phyloP scores from a whole-genome alignment of 2,888 invertebrate genomes.

The Subacronicta megacephala region DNA sequence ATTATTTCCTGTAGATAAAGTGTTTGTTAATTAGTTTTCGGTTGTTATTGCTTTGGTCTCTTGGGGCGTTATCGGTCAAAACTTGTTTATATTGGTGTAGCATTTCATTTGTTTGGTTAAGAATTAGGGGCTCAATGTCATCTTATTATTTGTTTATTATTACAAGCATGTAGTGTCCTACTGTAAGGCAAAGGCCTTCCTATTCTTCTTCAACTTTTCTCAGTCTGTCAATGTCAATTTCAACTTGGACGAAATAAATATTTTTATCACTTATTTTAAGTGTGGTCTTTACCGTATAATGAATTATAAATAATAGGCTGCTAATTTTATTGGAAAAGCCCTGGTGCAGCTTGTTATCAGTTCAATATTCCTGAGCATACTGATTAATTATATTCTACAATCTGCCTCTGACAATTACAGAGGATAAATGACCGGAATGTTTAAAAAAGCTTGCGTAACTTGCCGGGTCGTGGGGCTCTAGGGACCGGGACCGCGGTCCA shows the following conservation, averaged over 20 bases:
- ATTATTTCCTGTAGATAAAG: constrained; percentile 55
- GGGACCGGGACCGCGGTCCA: too few relatives aligned
- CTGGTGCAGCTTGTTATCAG: not conserved
- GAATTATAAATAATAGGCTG: constrained; percentile 3
- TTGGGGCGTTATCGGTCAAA: constrained; percentile 38
- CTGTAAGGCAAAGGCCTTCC: too few relatives aligned
- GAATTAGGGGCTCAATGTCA: constrained; percentile 7
- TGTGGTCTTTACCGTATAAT: constrained; percentile 9
- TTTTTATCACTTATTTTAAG: not conserved
- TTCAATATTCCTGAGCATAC: too few relatives aligned
- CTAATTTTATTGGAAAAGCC: not conserved
- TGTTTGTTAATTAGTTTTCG: constrained; percentile 33
- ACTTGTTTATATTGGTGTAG: constrained; percentile 13
- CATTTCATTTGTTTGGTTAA: constrained; percentile 31
- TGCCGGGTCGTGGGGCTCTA: too few relatives aligned
- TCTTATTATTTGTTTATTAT: constrained; percentile 13
- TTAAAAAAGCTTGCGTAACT: too few relatives aligned
- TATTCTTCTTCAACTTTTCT: too few relatives aligned
- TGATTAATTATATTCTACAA: too few relatives aligned
- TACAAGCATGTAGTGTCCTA: too few relatives aligned
- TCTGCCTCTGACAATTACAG: not conserved
- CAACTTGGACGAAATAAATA: too few relatives aligned
- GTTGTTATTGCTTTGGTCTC: constrained; percentile 26
- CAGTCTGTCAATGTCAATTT: too few relatives aligned
- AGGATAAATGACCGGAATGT: too few relatives aligned